Base-by-base conservation (phyloP, 2,888 invertebrate species). In the Urechis unicinctus region DNA sequence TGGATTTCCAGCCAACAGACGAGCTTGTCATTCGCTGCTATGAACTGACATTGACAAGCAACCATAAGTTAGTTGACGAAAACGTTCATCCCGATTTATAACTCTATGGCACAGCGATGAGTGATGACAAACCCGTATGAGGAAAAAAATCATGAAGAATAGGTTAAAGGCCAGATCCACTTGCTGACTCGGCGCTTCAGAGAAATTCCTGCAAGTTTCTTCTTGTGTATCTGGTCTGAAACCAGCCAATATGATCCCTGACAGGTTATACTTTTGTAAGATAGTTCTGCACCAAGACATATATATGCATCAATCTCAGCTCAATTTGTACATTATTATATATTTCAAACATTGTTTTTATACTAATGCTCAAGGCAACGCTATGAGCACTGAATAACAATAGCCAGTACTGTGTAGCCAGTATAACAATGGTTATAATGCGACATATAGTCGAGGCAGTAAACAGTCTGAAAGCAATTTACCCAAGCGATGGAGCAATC, bases 161-260 rank as follows among this genome's bases (percentile, higher is more conserved):
- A 61, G 31, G 45, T 63, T 63, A 53, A 65, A 63, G 24, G 54
- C 61, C 9, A 63, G 43, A 47, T 63, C 64, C 3, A 57, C 48
- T 31, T 64, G 62, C 26, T 56, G 58, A 83, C 95, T 95, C 83
- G 92, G 89, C 85, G 94, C 95, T 84, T 91, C 87, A 85, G 92
- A 92, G 96, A 96, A 96, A 82, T 89, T 88, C 84, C 44, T 52
- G 28, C 58, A 58, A 3, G 55, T 55, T 51, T 60, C 60, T 58
- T 48, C 60, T 22, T 29, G 17, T 13, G 44, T 50, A 24, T 42
- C 53, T 5, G 21, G 6, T 31, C 48, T 52, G 28, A 24, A 52
- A 49, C 17, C n/a, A 52, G 36, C 26, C 48, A 48, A 45, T 45
- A 9, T 45, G 13, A 45, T 13, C 21, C 6, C 6, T 13, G 13